These are phyloP conservation scores for Diarsia mendica DNA, from an alignment of 2,888 invertebrate species.

Conservation along the genomic window DNA sequence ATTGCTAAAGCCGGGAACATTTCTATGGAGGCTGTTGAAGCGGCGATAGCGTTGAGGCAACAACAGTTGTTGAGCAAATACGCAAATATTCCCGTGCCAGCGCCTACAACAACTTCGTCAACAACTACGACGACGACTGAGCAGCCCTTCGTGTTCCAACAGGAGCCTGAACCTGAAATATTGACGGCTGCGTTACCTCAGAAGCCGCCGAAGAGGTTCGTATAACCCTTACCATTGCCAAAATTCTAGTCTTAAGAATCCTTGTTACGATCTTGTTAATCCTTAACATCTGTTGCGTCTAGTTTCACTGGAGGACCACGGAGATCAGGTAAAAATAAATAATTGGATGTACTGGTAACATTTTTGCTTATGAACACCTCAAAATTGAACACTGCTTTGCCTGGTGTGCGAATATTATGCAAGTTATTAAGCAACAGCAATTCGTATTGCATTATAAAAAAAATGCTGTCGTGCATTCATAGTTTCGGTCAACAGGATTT, in stretches of 20 bases:
- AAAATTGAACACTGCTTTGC: conserved; percentile 8
- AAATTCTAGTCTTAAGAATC: background rate
- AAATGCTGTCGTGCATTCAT: background rate
- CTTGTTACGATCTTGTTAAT: conserved; percentile 18
- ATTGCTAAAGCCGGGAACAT: conserved; percentile 94
- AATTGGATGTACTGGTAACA: background rate
- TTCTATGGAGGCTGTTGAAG: conserved; percentile 94
- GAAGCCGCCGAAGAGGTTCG: conserved; percentile 85
- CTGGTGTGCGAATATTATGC: background rate
- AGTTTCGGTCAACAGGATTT: background rate
- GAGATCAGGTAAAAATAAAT: conserved; percentile 27
- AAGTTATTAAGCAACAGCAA: background rate
- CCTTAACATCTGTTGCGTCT: conserved; percentile 27
- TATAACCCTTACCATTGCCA: background rate
- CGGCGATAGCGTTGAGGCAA: conserved; percentile 93
- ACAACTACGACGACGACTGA: conserved; percentile 81
- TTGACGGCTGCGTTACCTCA: conserved; percentile 77
- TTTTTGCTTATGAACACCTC: conserved; percentile 21
- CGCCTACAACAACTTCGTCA: conserved; percentile 87
- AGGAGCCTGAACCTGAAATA: conserved; percentile 84
- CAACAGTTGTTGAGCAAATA: conserved; percentile 92
- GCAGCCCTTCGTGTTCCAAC: conserved; percentile 78
- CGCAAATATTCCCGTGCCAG: conserved; percentile 84
- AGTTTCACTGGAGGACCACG: conserved; percentile 40
- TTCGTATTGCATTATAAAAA: background rate